These are phyloP conservation scores for Agrilus cyanescens DNA, from an alignment of 2,888 invertebrate species.

Conservation along the genomic window DNA sequence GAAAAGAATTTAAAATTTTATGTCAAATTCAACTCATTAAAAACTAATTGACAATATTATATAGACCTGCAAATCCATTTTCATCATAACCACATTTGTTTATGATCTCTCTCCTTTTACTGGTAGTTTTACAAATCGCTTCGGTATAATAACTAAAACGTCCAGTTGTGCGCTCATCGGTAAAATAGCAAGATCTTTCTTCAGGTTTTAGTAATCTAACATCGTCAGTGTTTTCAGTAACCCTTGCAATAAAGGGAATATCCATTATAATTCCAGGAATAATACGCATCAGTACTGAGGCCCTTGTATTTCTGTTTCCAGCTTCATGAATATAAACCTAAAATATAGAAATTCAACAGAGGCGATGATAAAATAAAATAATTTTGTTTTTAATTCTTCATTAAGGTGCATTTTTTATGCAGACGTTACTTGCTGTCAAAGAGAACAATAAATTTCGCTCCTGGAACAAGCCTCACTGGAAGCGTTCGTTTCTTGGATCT, in stretches of 20 bases:
- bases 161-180: conserved; percentile 17
- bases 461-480: too few relatives aligned
- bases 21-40: too few relatives aligned
- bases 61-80: conserved; percentile 18
- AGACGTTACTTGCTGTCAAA: too few relatives aligned
- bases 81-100: conserved; percentile 23
- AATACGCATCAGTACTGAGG: conserved; percentile 16
- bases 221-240: conserved; percentile 19
- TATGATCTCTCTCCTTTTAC: conserved; percentile 17
- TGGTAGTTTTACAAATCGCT: conserved; percentile 27
- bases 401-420: too few relatives aligned
- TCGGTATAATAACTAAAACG: conserved; percentile 25
- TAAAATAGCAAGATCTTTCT: conserved; percentile 25
- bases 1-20: too few relatives aligned
- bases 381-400: too few relatives aligned
- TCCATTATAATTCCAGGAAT: conserved; percentile 14
- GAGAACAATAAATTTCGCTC: too few relatives aligned
- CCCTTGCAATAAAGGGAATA: conserved; percentile 20
- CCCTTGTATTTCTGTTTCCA: conserved; percentile 22
- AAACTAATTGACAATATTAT: too few relatives aligned
- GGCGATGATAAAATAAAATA: too few relatives aligned
- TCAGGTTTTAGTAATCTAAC: conserved; percentile 18
- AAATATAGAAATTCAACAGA: too few relatives aligned
- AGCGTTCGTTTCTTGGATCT: too few relatives aligned
- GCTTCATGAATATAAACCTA: conserved; percentile 25